These are phyloP conservation scores for Mycteria americana DNA, from an alignment of 2,797 vertebrate species.

Conservation along the genomic window DNA sequence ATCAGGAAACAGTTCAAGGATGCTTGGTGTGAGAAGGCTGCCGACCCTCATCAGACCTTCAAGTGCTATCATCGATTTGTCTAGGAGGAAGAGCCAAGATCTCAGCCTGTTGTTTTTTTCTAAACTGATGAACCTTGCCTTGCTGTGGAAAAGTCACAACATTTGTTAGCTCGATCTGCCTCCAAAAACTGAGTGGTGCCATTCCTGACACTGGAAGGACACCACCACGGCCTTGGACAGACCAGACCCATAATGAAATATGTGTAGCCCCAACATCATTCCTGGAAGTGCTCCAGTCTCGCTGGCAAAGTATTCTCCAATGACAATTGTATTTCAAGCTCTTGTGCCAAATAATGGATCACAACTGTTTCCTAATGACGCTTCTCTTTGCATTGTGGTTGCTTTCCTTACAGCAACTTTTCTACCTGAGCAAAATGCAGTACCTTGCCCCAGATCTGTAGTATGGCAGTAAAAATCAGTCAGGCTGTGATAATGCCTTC, in stretches of 20 bases:
- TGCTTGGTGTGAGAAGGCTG: neutral
- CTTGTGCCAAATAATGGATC: neutral
- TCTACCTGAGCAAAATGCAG: neutral
- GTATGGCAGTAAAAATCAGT: neutral
- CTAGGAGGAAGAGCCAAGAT: neutral
- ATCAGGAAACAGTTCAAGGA: neutral
- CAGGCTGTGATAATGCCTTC: neutral
- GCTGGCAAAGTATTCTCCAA: neutral
- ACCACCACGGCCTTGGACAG: neutral
- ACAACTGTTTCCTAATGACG: neutral
- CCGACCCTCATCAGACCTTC: neutral
- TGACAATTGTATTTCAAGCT: neutral
- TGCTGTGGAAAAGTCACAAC: neutral
- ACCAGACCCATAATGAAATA: neutral
- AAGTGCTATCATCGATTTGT: neutral
- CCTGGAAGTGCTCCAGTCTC: neutral
- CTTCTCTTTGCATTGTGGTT: neutral
- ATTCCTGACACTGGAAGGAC: neutral
- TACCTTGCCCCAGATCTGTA: neutral
- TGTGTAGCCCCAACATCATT: neutral
- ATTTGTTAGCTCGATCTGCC: neutral
- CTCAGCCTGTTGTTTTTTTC: neutral
- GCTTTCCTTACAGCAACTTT: neutral
- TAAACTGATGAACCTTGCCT: neutral
- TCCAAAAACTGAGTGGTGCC: neutral